A percentile compares a stretch with the other conserved stretches of the same genome.
phyloP scores from a whole-genome alignment of 1,140 invertebrate species.

The Diorhabda carinulata region DNA sequence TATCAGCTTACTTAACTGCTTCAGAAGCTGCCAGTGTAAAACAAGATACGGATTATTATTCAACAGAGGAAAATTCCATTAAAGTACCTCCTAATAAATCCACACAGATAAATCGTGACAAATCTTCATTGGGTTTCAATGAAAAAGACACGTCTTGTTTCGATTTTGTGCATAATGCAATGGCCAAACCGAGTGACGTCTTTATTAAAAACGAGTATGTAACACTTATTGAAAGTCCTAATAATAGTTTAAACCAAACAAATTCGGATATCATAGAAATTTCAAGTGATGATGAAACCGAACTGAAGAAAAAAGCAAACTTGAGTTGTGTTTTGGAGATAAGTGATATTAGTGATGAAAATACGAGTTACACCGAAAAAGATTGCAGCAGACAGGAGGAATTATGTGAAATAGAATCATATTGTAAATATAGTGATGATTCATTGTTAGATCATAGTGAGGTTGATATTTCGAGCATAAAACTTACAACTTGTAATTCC shows the following conservation, averaged over 20 bases:
- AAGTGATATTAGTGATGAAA: too few species aligned
- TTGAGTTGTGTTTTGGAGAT: too few species aligned
- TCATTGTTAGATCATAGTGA: too few species aligned
- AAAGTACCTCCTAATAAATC: background rate
- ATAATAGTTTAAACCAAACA: background rate
- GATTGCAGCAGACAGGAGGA: too few species aligned
- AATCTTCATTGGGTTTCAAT: background rate
- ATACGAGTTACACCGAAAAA: too few species aligned
- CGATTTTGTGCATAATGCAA: background rate
- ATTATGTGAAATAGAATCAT: too few species aligned
- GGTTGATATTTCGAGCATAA: too few species aligned
- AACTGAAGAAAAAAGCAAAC: too few species aligned
- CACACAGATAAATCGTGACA: background rate
- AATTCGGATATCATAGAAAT: background rate
- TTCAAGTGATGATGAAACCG: background rate
- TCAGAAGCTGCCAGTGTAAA: background rate
- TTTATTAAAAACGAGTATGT: background rate
- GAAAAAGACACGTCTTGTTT: background rate
- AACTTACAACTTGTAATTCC: too few species aligned
- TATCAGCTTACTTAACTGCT: constrained; percentile 6
- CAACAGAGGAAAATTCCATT: background rate
- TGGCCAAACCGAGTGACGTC: background rate
- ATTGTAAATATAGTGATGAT: too few species aligned
- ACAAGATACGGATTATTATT: background rate
- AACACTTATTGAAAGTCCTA: background rate